A percentile compares a stretch with the other conserved stretches of the same genome.
Conservation (phyloP, 1,140 invertebrate species). For the Drosophila suzukii region DNA sequence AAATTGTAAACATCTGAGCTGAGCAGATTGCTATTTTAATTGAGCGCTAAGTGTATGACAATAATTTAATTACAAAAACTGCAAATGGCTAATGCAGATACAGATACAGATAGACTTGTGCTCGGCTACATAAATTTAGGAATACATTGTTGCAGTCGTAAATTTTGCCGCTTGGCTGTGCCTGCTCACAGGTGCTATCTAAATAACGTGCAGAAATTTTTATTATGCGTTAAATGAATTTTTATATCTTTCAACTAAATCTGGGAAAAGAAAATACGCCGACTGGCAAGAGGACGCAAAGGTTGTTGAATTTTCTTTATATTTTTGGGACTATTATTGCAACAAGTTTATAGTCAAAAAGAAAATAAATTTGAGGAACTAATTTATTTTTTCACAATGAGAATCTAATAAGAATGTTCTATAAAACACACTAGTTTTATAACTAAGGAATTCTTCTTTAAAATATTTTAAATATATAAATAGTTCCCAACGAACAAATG, state of each 20-base stretch:
- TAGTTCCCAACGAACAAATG: not conserved
- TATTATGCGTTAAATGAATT: constrained; percentile 82
- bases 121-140: constrained; percentile 18
- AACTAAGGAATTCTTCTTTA: too few relatives aligned
- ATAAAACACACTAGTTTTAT: too few relatives aligned
- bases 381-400: too few relatives aligned
- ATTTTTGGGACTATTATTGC: not conserved
- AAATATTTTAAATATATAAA: too few relatives aligned
- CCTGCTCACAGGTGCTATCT: constrained; percentile 46
- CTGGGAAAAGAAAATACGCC: constrained; percentile 19
- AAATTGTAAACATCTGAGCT: constrained; percentile 69
- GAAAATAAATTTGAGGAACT: not conserved
- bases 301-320: not conserved
- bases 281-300: not conserved
- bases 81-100: constrained; percentile 25
- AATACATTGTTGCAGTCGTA: constrained; percentile 49
- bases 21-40: constrained; percentile 54
- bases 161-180: constrained; percentile 20
- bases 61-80: constrained; percentile 74
- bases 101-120: not conserved
- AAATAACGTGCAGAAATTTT: constrained; percentile 76
- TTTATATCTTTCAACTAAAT: constrained; percentile 65
- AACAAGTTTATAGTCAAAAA: not conserved
- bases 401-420: too few relatives aligned
- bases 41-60: constrained; percentile 70